Evolutionary conservation across 2,888 invertebrate genomes (phyloP), one percentile per base, ranked within the genome.

Genomic region (Helleia helle): DNA sequence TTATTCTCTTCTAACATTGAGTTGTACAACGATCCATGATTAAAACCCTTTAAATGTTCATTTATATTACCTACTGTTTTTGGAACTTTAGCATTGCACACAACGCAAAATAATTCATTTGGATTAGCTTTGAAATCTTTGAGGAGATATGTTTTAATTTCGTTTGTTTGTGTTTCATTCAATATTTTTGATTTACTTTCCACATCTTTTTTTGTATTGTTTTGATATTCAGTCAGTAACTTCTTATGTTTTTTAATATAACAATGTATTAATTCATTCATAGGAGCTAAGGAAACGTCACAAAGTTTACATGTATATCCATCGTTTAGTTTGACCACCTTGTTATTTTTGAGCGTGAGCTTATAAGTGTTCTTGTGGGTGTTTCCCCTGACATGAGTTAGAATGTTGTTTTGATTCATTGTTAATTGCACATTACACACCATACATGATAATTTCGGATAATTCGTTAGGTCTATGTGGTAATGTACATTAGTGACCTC

Each of bases 181-280:
- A n/a, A n/a, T n/a, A n/a, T n/a, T n/a, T n/a, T n/a, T n/a, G n/a
- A n/a, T n/a, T n/a, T n/a, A n/a, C n/a, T n/a, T n/a, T n/a, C n/a
- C n/a, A n/a, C n/a, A n/a, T n/a, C n/a, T n/a, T n/a, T n/a, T n/a
- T n/a, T n/a, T n/a, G n/a, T n/a, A n/a, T n/a, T n/a, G n/a, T n/a
- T n/a, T n/a, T n/a, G n/a, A n/a, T n/a, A n/a, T n/a, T n/a, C n/a
- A n/a, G n/a, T n/a, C n/a, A n/a, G n/a, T n/a, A n/a, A n/a, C n/a
- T 13, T 17, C 13, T 25, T 22, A 30, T 39, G 39, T n/a, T 7
- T 7, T 4, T 15, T 25, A 9, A 15, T 31, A 14, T 15, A 14
- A 13, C 39, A 39, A 39, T 39, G 39, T 7, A 39, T 2, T 7
- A 39, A 4, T 22, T 25, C 31, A 25, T 25, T 13, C 9, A 25